Evolutionary conservation across 2,797 vertebrate genomes (phyloP), one percentile per base, ranked within the genome.

Genomic region (Fratercula arctica): DNA sequence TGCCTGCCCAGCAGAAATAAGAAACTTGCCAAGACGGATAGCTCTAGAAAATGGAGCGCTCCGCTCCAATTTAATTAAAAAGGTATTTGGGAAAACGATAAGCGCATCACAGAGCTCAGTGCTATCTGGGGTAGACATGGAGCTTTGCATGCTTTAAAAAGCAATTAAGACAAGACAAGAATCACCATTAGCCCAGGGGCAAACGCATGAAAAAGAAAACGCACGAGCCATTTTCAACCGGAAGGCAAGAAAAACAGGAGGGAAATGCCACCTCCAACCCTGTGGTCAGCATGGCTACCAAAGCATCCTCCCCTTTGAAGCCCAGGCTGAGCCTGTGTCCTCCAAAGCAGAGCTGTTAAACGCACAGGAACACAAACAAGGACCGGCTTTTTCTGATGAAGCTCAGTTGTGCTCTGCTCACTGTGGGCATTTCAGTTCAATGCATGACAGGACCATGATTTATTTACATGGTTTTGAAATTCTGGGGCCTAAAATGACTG

Each of bases 61-160:
- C 46, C 67, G 70, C 67, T 96, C 59, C 76, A 82, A 37, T 88
- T 84, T 93, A 91, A 94, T 95, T 89, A 54, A 92, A 93, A 92
- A 94, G 81, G 86, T 96, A 63, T 95, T 92, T 89, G 81, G 64
- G 81, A 91, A 94, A 93, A 82, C 56, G 78, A 6, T 70, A 91
- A 94, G 74, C 53, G 53, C 31, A n/a, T 45, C 75, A 28, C 3
- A 0, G 90, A 87, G 75, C 75, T 92, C 87, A 74, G 68, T 60
- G 29, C 51, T 89, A 74, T 33, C 84, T 67, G 67, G 45, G 53
- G 31, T 7, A 83, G 37, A 76, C 75, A 70, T 33, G 37, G 45
- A 89, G 86, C 80, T 92, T 54, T 70, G 43, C 2, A 31, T 25
- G 78, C 56, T 89, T 90, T 89, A 87, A 69, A 92, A 92, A 89